Percentiles rank a stretch among this genome's conserved stretches.
Conservation (phyloP, 2,888 invertebrate genomes). For the Limnephilus rhombicus region DNA sequence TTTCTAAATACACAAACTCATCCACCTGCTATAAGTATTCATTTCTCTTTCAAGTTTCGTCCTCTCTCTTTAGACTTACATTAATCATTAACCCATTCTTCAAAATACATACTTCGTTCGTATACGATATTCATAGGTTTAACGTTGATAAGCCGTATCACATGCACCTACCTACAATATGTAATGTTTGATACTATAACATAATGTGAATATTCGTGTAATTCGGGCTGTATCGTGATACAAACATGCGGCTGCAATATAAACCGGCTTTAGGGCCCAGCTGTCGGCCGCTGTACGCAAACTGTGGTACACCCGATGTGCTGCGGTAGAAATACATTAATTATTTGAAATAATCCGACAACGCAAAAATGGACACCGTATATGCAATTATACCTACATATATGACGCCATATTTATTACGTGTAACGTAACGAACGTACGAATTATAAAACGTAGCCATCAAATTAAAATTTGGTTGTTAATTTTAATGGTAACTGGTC, state of each 20-base stretch:
- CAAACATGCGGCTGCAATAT: constrained; percentile 40
- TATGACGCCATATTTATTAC: neutral
- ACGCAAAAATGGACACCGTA: constrained; percentile 16
- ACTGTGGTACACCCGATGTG: constrained; percentile 40
- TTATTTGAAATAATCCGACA: constrained; percentile 29
- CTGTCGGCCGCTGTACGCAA: constrained; percentile 42
- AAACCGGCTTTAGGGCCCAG: constrained; percentile 37
- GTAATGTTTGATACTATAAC: neutral
- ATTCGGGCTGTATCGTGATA: constrained; percentile 30
- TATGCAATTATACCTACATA: neutral
- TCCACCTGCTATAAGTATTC: no score
- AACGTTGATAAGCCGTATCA: neutral
- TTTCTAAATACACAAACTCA: no score
- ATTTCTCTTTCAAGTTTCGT: no score
- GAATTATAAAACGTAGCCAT: neutral
- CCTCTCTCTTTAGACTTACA: no score
- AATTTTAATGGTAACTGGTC: neutral
- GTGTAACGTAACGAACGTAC: neutral
- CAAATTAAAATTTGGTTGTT: neutral
- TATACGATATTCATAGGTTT: no score
- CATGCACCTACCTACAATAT: neutral
- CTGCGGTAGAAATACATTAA: constrained; percentile 45
- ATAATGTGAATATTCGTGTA: neutral
- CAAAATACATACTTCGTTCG: no score
- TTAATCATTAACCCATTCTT: no score